Evolutionary conservation across 2,888 invertebrate species (phyloP).

Genomic region (Mongoloraphidia duomilia): DNA sequence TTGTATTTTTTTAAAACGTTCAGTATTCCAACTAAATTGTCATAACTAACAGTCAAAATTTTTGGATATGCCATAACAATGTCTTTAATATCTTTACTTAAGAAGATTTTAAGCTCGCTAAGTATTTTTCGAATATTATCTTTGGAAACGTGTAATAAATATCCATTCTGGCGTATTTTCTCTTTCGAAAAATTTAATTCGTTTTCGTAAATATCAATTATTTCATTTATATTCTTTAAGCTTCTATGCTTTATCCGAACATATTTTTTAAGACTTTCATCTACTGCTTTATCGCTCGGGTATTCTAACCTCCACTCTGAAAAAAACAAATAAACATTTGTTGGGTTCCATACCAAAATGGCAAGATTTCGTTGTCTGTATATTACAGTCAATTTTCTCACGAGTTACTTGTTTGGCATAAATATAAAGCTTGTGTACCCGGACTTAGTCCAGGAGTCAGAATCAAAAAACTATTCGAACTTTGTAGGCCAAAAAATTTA

Average conservation of each 20-base stretch:
- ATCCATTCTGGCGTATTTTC: constrained; percentile 41
- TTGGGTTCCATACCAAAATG: no score
- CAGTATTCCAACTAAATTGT: constrained; percentile 37
- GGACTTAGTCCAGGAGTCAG: no score
- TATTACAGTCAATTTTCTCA: no score
- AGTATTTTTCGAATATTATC: constrained; percentile 40
- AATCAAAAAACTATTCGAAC: no score
- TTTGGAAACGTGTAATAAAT: constrained; percentile 42
- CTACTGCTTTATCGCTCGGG: constrained; percentile 24
- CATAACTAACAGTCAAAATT: constrained; percentile 43
- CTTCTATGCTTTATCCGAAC: constrained; percentile 29
- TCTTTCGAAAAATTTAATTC: constrained; percentile 38
- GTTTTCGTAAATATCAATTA: constrained; percentile 37
- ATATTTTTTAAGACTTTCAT: constrained; percentile 26
- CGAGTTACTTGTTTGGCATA: no score
- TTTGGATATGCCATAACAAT: constrained; percentile 43
- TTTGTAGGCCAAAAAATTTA: no score
- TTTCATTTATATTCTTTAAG: constrained; percentile 35
- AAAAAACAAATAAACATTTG: constrained; percentile 24
- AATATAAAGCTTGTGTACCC: no score
- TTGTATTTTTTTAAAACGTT: constrained; percentile 41
- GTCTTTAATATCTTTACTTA: constrained; percentile 38
- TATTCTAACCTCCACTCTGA: constrained; percentile 27
- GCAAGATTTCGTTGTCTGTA: no score
- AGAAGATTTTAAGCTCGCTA: constrained; percentile 35